Percentiles rank a stretch among this genome's conserved stretches.
phyloP scores from a whole-genome alignment of 2,113 vertebrate genomes.

The Takifugu flavidus region DNA sequence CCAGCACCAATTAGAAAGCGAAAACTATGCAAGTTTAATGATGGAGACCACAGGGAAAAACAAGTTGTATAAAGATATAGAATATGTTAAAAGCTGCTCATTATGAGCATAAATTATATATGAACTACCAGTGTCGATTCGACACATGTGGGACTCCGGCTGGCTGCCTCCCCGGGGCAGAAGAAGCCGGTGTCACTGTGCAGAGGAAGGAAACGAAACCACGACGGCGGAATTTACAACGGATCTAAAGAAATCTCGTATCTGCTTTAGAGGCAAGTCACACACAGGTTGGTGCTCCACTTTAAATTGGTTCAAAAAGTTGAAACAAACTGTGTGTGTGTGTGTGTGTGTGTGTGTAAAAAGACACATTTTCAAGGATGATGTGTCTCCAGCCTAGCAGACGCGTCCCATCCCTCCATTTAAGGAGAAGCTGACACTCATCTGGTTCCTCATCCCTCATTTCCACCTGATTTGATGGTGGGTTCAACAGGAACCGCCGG shows the following conservation, averaged over 20 bases:
- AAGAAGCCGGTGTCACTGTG: slow-evolving; percentile 56
- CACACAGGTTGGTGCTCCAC: slow-evolving; percentile 21
- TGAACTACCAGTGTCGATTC: slow-evolving; percentile 36
- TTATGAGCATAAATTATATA: slow-evolving; percentile 72
- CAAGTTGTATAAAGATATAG: slow-evolving; percentile 69
- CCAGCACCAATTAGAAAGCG: slow-evolving; percentile 66
- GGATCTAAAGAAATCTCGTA: slow-evolving; percentile 12
- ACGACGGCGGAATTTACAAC: slow-evolving; percentile 39
- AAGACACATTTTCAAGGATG: too few relatives aligned
- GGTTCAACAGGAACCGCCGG: too few relatives aligned
- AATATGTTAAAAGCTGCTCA: slow-evolving; percentile 72
- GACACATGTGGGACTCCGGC: slow-evolving; percentile 31
- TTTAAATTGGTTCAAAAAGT: slow-evolving; percentile 57
- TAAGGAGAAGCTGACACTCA: too few relatives aligned
- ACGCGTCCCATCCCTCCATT: too few relatives aligned
- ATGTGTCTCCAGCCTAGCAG: too few relatives aligned
- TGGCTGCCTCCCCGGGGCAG: slow-evolving; percentile 54
- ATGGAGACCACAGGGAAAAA: slow-evolving; percentile 53
- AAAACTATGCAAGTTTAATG: slow-evolving; percentile 73
- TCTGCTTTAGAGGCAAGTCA: too few relatives aligned
- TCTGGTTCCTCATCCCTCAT: too few relatives aligned
- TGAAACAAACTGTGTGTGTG: not conserved
- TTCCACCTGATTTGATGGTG: too few relatives aligned
- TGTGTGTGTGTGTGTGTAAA: too few relatives aligned
- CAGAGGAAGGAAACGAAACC: slow-evolving; percentile 50